These are phyloP conservation scores for Cricetomys ansorgei DNA, from an alignment of 2,113 vertebrate genomes.

Conservation along the genomic window DNA sequence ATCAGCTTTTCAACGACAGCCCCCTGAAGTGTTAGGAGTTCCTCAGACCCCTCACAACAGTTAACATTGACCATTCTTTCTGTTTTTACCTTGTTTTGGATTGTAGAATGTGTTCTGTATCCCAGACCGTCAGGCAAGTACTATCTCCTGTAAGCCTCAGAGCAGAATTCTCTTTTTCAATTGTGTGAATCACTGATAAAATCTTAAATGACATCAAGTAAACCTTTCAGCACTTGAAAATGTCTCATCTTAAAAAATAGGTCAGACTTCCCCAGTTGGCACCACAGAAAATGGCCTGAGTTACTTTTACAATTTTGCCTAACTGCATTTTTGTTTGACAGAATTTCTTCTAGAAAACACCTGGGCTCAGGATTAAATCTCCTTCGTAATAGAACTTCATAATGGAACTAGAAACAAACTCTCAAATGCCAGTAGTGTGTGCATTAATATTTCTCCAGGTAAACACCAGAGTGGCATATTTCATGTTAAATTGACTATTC, in stretches of 20 bases:
- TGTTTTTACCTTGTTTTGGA: background rate
- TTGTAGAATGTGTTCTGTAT: background rate
- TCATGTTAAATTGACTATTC: conserved; percentile 40
- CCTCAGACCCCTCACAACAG: background rate
- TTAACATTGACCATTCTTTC: background rate
- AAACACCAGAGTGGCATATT: conserved; percentile 49
- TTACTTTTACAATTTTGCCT: conserved; percentile 16
- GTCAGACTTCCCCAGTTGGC: background rate
- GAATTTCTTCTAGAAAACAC: conserved; percentile 47
- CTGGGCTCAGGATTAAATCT: background rate
- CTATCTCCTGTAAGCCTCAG: too few species aligned
- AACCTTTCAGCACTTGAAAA: background rate
- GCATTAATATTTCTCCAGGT: conserved; percentile 45
- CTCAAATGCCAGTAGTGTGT: background rate
- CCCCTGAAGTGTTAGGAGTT: background rate
- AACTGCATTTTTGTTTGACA: conserved; percentile 17
- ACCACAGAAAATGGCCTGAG: background rate
- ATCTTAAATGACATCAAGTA: background rate
- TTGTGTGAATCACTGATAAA: background rate
- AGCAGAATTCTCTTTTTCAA: background rate
- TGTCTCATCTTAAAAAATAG: background rate
- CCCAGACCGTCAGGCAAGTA: background rate
- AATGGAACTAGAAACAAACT: conserved; percentile 39
- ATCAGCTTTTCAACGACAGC: background rate
- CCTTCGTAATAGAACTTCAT: conserved; percentile 40